Base-by-base conservation (phyloP, 2,113 vertebrate species). In the Heterotilapia buettikoferi region DNA sequence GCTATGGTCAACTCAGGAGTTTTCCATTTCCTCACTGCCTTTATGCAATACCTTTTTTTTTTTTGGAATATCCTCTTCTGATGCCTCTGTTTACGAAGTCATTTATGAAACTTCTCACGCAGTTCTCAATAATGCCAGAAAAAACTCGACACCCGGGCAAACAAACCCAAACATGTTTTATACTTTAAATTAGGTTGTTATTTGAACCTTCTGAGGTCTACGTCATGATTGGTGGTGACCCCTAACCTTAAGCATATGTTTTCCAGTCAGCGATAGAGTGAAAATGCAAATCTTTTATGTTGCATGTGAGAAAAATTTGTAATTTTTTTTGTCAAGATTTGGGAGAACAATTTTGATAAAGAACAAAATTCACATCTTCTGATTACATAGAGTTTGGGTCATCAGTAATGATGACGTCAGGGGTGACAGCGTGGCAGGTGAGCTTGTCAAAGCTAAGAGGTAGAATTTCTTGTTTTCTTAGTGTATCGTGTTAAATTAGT, bases 331-430 rank as follows among this genome's bases (percentile, higher is more conserved):
- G 26, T 16, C 1, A 59, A 9, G 7, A 18, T 59, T 59, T 57
- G 24, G 56, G 56, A 29, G 24, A 59, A 59, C 24, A 18, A 59
- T 59, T 59, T 18, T 31, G 57, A 4, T 57, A 57, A 57, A 14
- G 54, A 57, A 29, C 4, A 57, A 14, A 57, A 57, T 29, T 57
- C 57, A 61, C 0, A 0, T 61, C 26, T 61, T 31, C 57, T 18
- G 56, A 18, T 2, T 9, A 59, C 14, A 59, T 59, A 1, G 26
- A 59, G 5, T 31, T 59, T 0, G 3, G 56, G 56, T 59, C 26
- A 59, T 31, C 3, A 59, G 26, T 31, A 59, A 59, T 31, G 56
- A 2, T 59, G 56, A 59, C 14, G 1, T 59, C 26, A 31, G 26
- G 31, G 0, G 9, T 63, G 59, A 63, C 59, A 19, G 59, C 0